A percentile compares a stretch with the other conserved stretches of the same genome.
phyloP scores from a whole-genome alignment of 2,113 vertebrate genomes.

The Ivindomyrus marchei region DNA sequence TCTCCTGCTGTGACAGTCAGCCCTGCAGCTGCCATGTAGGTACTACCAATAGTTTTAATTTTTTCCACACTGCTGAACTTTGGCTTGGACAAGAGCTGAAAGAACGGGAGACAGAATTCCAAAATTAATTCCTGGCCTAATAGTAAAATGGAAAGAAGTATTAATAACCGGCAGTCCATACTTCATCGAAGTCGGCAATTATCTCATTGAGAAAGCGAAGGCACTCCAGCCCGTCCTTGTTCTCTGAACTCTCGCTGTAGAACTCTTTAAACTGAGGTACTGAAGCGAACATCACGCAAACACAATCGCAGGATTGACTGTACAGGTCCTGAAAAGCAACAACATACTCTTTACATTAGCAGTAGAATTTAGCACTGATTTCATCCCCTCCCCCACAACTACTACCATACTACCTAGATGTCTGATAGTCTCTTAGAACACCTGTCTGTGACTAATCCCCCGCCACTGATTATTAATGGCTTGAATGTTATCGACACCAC shows the following conservation, averaged over 20 bases:
- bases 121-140: neutral
- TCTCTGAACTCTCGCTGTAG: slow-evolving; percentile 74
- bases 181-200: slow-evolving; percentile 85
- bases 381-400: neutral
- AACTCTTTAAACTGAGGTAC: slow-evolving; percentile 85
- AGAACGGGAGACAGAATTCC: neutral
- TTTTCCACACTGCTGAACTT: slow-evolving; percentile 82
- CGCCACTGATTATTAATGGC: neutral
- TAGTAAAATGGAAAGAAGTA: no score
- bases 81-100: slow-evolving; percentile 76
- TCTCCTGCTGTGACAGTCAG: slow-evolving; percentile 50
- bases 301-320: slow-evolving; percentile 75
- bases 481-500: neutral
- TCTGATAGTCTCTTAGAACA: neutral
- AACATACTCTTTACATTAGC: slow-evolving; percentile 10
- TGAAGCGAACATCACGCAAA: slow-evolving; percentile 84
- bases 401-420: neutral
- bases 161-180: slow-evolving; percentile 29
- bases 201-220: slow-evolving; percentile 84
- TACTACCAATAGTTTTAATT: slow-evolving; percentile 84
- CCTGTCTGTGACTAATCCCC: neutral
- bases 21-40: slow-evolving; percentile 82
- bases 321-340: slow-evolving; percentile 70
- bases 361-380: neutral
- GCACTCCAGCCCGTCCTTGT: slow-evolving; percentile 77